Base-by-base conservation (phyloP, 2,797 vertebrate species). In the Paguma larvata region DNA sequence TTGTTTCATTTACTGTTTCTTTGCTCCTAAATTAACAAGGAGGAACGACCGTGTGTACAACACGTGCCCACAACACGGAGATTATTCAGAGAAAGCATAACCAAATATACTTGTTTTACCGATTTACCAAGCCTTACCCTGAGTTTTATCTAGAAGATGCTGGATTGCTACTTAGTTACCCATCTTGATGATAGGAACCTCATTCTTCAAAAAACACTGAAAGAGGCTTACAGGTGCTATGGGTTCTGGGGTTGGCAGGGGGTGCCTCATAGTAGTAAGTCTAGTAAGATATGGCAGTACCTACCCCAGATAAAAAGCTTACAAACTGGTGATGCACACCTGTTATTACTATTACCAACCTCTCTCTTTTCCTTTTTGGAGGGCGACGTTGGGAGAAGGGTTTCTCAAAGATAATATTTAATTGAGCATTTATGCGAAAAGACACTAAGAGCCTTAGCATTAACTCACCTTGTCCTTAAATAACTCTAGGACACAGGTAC, bases 211-310 rank as follows among this genome's bases (percentile, higher is more conserved):
- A 4, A 85, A 48, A 34, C 6, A 27, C 34, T 68, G 21, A n/a
- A 0, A 4, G 34, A 53, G 6, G 32, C 56, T 48, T 75, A 19
- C 13, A 0, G 30, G 48, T 16, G 16, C 15, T 14, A 16, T 10
- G 41, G 23, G 30, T 38, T 32, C 44, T 2, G 8, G 41, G 41
- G 51, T 12, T 6, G 3, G 3, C 5, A 10, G 38, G 14, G 25
- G 25, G 3, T 59, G 8, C 56, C 41, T 46, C 44, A 46, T 9
- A 75, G 70, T 2, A 72, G 27, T 5, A 56, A 38, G 15, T 68
- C 70, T 73, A 65, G 23, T 7, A 41, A 67, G 38, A 46, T 38
- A 59, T 2, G 6, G 5, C 25, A 21, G 63, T 13, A 48, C 2
- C 32, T 30, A 27, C n/a, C 72, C 14, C 1, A 12, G 41, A 41